Evolutionary conservation across 1,140 invertebrate species (phyloP).

Genomic region (Euura saliciscinereae): DNA sequence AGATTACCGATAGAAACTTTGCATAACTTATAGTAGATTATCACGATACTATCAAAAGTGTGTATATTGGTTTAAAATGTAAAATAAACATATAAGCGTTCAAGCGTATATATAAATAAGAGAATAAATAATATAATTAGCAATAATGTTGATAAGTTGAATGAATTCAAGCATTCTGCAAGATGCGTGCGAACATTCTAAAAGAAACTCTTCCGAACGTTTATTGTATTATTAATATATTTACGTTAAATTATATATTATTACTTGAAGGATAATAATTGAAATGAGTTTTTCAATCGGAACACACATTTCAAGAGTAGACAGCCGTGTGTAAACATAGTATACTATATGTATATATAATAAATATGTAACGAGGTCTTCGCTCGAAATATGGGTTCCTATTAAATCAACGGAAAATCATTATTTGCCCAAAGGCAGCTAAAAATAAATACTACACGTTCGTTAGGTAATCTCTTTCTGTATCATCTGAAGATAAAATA

Average conservation of each 20-base stretch:
- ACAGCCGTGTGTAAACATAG: neutral
- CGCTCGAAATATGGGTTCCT: conserved; percentile 13
- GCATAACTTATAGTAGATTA: conserved; percentile 39
- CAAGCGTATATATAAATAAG: conserved; percentile 23
- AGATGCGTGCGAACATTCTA: conserved; percentile 30
- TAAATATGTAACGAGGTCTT: neutral
- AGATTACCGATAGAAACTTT: conserved; percentile 45
- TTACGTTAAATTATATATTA: conserved; percentile 15
- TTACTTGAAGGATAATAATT: conserved; percentile 12
- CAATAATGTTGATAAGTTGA: conserved; percentile 32
- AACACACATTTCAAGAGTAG: conserved; percentile 7
- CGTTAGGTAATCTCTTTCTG: neutral
- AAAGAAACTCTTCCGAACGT: conserved; percentile 17
- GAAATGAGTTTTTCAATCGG: neutral
- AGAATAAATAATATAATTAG: conserved; percentile 42
- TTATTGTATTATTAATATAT: conserved; percentile 19
- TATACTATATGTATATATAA: neutral
- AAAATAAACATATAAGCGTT: conserved; percentile 41
- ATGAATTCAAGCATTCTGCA: conserved; percentile 8
- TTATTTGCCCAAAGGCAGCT: neutral
- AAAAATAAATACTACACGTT: neutral
- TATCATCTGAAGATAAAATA: too few species aligned
- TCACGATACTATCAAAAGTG: conserved; percentile 36
- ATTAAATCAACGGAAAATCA: neutral
- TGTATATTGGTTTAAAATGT: conserved; percentile 50